A percentile compares a stretch with the other conserved stretches of the same genome.
These are phyloP conservation scores for Chymomyza caudatula DNA, from an alignment of 2,888 invertebrate species.

Conservation along the genomic window DNA sequence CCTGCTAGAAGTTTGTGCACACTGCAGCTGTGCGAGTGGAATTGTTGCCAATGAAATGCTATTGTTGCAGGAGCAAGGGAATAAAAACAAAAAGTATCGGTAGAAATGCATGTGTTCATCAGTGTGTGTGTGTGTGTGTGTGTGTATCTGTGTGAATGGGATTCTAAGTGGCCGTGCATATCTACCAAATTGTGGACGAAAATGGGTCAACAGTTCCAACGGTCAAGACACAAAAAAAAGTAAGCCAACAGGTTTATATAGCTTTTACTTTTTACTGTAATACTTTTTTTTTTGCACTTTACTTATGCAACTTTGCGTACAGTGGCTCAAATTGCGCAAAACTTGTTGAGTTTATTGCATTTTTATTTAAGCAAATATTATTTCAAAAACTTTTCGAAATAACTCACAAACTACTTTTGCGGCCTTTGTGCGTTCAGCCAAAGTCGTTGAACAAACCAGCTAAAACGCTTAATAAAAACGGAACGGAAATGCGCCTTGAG, in stretches of 20 bases:
- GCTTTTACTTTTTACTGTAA: background rate
- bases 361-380: background rate
- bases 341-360: background rate
- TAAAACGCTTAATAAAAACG: constrained; percentile 20
- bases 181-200: constrained; percentile 23
- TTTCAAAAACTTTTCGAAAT: background rate
- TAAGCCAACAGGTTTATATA: background rate
- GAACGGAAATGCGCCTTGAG: constrained; percentile 63
- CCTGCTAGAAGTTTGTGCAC: background rate
- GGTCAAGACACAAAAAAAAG: background rate
- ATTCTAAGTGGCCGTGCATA: constrained; percentile 31
- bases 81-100: constrained; percentile 17
- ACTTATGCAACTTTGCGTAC: no score
- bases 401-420: constrained; percentile 10
- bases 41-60: constrained; percentile 26
- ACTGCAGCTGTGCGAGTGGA: background rate
- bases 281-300: background rate
- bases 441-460: background rate
- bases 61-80: constrained; percentile 28
- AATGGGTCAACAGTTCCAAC: constrained; percentile 38
- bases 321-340: no score
- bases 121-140: constrained; percentile 5
- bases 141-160: constrained; percentile 15
- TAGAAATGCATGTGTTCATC: background rate
- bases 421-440: background rate